Conservation (phyloP, 2,888 invertebrate genomes). For the Toxonevra muliebris region DNA sequence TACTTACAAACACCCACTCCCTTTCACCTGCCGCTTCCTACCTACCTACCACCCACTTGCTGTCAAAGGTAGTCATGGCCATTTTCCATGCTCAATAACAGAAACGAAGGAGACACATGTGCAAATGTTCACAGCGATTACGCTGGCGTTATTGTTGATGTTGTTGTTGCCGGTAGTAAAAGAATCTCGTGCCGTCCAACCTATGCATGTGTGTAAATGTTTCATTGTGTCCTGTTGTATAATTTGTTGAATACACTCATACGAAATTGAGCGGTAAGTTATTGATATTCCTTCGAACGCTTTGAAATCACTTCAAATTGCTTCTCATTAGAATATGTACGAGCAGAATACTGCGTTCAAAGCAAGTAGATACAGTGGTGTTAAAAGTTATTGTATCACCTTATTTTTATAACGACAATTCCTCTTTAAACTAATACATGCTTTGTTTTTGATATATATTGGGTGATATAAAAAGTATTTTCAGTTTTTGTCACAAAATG, state of each 20-base stretch:
- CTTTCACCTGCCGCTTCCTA: neutral
- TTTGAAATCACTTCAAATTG: slow-evolving; percentile 35
- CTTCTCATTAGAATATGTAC: slow-evolving; percentile 5
- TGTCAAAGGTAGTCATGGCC: neutral
- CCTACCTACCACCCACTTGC: neutral
- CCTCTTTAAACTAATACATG: no score
- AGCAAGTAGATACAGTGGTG: no score
- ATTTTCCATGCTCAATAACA: neutral
- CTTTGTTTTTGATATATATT: no score
- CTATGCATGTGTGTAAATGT: neutral
- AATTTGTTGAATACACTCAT: slow-evolving; percentile 37
- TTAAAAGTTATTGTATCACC: no score
- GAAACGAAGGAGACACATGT: neutral
- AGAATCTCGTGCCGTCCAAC: no score
- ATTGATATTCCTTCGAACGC: slow-evolving; percentile 19
- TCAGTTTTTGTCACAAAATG: no score
- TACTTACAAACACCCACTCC: neutral
- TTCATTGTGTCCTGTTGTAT: slow-evolving; percentile 35
- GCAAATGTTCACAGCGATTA: neutral
- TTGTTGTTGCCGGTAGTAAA: neutral
- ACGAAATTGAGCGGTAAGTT: slow-evolving; percentile 23
- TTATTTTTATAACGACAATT: no score
- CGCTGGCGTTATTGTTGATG: neutral
- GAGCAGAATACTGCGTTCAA: no score
- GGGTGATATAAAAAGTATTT: no score